Percentiles rank a stretch among this genome's conserved stretches.
phyloP scores from a whole-genome alignment of 1,140 invertebrate species.

The Ooceraea biroi region DNA sequence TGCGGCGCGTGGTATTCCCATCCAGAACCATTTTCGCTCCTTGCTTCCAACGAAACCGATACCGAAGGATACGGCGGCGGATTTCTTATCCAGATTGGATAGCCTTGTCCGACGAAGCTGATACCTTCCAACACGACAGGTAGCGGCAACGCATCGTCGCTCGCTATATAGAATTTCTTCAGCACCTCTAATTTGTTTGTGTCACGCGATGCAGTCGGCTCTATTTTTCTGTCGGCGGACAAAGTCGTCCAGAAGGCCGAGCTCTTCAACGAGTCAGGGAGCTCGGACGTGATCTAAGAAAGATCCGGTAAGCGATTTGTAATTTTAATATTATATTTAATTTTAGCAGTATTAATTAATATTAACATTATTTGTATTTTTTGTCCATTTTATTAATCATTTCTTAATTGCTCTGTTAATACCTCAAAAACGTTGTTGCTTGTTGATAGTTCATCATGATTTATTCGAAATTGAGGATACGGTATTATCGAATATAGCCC shows the following conservation, averaged over 20 bases:
- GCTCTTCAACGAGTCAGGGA: not conserved
- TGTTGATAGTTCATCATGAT: not conserved
- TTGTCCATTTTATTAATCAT: no score
- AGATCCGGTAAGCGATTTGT: not conserved
- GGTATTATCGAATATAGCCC: not conserved
- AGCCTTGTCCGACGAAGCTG: constrained; percentile 30
- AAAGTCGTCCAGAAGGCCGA: not conserved
- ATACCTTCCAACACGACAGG: constrained; percentile 15
- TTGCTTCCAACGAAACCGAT: not conserved
- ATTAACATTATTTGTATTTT: no score
- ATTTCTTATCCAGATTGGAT: constrained; percentile 39
- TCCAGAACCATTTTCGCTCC: not conserved
- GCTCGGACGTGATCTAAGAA: not conserved
- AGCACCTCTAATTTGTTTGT: not conserved
- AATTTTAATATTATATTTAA: no score
- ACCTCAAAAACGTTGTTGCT: not conserved
- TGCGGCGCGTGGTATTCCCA: not conserved
- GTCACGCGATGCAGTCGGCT: not conserved
- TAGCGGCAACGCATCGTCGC: not conserved
- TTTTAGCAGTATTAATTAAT: no score
- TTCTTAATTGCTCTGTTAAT: not conserved
- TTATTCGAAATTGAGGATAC: not conserved
- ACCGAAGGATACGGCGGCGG: constrained; percentile 5
- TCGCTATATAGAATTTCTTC: constrained; percentile 28
- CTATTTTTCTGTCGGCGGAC: not conserved